Percentiles rank a stretch among this genome's conserved stretches.
phyloP scores from a whole-genome alignment of 2,113 vertebrate species.

The Ornithorhynchus anatinus region DNA sequence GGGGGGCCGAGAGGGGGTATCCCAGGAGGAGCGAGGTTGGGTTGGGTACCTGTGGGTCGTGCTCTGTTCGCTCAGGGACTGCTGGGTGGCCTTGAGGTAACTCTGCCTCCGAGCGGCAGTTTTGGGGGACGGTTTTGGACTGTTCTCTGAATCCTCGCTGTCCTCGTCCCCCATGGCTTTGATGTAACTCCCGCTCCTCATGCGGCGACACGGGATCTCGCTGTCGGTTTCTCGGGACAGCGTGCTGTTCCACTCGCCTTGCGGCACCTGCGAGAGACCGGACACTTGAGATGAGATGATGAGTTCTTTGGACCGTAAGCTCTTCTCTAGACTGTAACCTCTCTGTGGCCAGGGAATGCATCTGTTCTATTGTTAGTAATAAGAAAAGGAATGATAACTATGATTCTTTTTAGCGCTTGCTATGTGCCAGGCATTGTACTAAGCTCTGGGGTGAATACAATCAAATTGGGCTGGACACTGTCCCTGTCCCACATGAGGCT shows the following conservation, averaged over 20 bases:
- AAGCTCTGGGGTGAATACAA: too few species aligned
- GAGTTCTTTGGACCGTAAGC: too few species aligned
- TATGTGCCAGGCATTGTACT: too few species aligned
- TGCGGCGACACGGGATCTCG: conserved; percentile 94
- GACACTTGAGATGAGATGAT: too few species aligned
- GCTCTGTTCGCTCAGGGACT: conserved; percentile 95
- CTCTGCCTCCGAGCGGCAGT: conserved; percentile 93
- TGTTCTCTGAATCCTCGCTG: conserved; percentile 94
- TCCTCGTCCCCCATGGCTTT: conserved; percentile 99
- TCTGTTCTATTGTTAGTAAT: too few species aligned
- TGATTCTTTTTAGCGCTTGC: too few species aligned
- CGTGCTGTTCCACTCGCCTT: conserved; percentile 90
- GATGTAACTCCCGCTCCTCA: conserved; percentile 98
- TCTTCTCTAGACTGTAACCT: too few species aligned
- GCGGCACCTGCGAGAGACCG: conserved; percentile 73
- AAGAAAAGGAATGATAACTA: too few species aligned
- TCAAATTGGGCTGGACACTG: too few species aligned
- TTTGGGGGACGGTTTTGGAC: conserved; percentile 96
- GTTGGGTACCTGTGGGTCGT: conserved; percentile 89
- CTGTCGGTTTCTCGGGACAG: conserved; percentile 82
- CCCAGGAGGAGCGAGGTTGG: background rate
- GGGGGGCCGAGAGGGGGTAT: too few species aligned
- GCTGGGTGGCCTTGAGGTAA: conserved; percentile 98
- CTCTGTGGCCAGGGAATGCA: too few species aligned
- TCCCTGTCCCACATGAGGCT: too few species aligned